These are phyloP conservation scores for Chaetodon auriga DNA, from an alignment of 2,113 vertebrate genomes.

Conservation along the genomic window DNA sequence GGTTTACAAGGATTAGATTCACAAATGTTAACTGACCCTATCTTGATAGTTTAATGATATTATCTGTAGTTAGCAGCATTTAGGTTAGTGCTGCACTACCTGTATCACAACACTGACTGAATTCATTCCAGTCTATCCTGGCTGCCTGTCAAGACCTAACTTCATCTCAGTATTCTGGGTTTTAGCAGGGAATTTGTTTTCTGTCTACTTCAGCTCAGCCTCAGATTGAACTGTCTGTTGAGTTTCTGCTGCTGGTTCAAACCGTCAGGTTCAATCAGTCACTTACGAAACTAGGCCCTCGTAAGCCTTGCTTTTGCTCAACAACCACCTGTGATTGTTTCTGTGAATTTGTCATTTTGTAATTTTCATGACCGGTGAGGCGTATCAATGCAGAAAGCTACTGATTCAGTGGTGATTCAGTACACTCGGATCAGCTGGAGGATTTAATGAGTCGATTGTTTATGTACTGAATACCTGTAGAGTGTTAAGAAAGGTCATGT, in stretches of 20 bases:
- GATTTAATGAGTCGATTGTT: neutral
- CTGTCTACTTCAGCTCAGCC: neutral
- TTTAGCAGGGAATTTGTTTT: neutral
- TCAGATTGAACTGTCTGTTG: neutral
- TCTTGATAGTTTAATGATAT: neutral
- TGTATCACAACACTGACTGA: neutral
- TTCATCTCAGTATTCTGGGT: neutral
- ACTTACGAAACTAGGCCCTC: neutral
- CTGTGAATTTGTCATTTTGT: constrained; percentile 4
- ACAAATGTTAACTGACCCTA: neutral
- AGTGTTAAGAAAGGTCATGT: neutral
- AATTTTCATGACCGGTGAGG: neutral
- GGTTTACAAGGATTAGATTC: neutral
- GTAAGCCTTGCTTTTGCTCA: neutral
- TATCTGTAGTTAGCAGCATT: neutral
- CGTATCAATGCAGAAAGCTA: neutral
- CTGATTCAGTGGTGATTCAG: constrained; percentile 1
- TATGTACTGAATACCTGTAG: neutral
- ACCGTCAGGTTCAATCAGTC: neutral
- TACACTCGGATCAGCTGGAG: neutral
- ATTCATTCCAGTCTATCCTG: neutral
- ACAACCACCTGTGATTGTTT: constrained; percentile 3
- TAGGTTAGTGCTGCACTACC: neutral
- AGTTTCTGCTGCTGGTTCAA: neutral
- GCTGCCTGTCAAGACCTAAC: neutral